These are phyloP conservation scores for Pseudochirops corinnae DNA, from an alignment of 2,797 vertebrate genomes.

Conservation along the genomic window DNA sequence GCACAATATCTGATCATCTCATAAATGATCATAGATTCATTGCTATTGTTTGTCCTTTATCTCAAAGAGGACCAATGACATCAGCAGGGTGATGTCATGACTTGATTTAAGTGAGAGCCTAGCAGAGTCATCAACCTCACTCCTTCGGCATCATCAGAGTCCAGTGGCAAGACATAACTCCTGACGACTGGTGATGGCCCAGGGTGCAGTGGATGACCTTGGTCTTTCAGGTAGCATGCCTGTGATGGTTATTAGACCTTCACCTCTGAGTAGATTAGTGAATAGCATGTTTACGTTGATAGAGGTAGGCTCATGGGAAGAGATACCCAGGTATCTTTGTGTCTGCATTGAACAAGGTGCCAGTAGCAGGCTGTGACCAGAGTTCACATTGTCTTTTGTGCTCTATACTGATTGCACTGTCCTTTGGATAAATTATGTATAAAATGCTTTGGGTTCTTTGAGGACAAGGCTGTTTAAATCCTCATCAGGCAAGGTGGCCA, in stretches of 20 bases:
- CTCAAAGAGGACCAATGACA: background rate
- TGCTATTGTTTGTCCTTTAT: background rate
- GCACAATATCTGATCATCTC: background rate
- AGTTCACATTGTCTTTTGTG: background rate
- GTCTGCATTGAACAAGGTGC: background rate
- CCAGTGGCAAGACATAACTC: background rate
- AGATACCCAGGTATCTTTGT: background rate
- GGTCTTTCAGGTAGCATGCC: background rate
- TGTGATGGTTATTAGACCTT: background rate
- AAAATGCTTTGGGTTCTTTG: conserved; percentile 20
- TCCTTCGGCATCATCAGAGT: background rate
- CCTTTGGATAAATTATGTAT: background rate
- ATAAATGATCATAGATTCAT: background rate
- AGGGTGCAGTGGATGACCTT: background rate
- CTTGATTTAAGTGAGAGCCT: background rate
- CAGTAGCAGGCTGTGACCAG: background rate
- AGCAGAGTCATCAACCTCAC: background rate
- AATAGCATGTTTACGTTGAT: background rate
- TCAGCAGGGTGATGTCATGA: background rate
- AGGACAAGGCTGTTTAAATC: background rate
- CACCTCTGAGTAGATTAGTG: background rate
- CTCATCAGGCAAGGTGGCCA: background rate
- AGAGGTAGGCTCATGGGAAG: background rate
- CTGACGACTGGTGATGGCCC: background rate
- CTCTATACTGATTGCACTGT: background rate